Percentiles rank a stretch among this genome's conserved stretches.
phyloP scores from a whole-genome alignment of 1,140 invertebrate genomes.

The Hydropsyche tenuis region DNA sequence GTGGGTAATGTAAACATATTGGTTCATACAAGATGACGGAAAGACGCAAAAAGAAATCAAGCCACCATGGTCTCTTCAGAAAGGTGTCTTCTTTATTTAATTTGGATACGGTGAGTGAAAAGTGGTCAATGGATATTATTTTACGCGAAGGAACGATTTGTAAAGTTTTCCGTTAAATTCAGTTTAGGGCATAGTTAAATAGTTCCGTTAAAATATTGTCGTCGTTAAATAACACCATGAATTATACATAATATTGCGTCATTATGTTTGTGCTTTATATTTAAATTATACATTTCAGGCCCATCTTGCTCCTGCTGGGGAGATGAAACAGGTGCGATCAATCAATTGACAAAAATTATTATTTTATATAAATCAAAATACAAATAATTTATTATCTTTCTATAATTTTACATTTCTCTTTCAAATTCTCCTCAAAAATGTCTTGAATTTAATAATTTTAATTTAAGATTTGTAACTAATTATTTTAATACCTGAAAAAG shows the following conservation, averaged over 20 bases:
- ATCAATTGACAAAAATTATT: slow-evolving; percentile 15
- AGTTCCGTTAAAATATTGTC: neutral
- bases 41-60: slow-evolving; percentile 75
- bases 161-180: neutral
- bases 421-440: no score
- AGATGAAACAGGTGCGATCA: slow-evolving; percentile 63
- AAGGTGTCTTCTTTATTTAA: slow-evolving; percentile 87
- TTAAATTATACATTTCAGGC: slow-evolving; percentile 55
- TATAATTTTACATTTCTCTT: no score
- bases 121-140: slow-evolving; percentile 7
- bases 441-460: no score
- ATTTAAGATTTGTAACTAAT: no score
- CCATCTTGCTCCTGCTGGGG: slow-evolving; percentile 59
- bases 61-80: slow-evolving; percentile 81
- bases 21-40: slow-evolving; percentile 70
- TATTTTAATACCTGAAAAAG: no score
- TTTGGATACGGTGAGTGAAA: slow-evolving; percentile 77
- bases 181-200: neutral
- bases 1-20: slow-evolving; percentile 55
- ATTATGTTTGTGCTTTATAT: slow-evolving; percentile 10
- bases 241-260: no score
- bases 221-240: no score
- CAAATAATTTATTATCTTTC: neutral
- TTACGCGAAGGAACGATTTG: neutral
- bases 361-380: slow-evolving; percentile 20